Evolutionary conservation across 2,888 invertebrate genomes (phyloP).

Genomic region (Ormyrus thymus): DNA sequence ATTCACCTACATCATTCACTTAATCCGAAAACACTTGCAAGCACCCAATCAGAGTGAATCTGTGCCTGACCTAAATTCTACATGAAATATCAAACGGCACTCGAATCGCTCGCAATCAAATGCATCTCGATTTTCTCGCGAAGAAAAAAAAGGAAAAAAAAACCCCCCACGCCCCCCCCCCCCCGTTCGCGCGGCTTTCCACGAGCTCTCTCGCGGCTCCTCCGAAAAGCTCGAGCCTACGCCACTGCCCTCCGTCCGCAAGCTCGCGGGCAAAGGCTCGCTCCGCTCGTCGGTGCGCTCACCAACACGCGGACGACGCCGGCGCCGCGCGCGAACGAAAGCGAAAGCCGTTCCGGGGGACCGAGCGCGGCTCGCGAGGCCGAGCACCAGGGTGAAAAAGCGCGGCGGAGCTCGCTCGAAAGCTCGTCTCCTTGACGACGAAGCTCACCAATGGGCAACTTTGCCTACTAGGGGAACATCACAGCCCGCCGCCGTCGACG

Average conservation of each 20-base stretch:
- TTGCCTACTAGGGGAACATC: constrained; percentile 63
- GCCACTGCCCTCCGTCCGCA: neutral
- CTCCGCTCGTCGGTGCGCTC: too few species aligned
- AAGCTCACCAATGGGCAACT: constrained; percentile 62
- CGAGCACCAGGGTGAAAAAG: constrained; percentile 34
- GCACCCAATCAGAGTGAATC: too few species aligned
- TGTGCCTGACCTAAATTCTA: too few species aligned
- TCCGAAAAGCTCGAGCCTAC: too few species aligned
- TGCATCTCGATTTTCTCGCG: too few species aligned
- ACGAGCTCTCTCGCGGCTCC: too few species aligned
- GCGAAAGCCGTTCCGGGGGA: constrained; percentile 36
- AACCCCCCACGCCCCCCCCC: too few species aligned
- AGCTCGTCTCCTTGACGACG: constrained; percentile 58
- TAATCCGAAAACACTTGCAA: too few species aligned
- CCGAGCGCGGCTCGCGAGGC: neutral
- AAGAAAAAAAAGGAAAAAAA: too few species aligned
- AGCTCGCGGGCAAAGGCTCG: neutral
- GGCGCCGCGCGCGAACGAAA: constrained; percentile 18
- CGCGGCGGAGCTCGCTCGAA: constrained; percentile 40
- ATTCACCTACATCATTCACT: too few species aligned
- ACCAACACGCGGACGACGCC: neutral
- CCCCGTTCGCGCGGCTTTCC: too few species aligned
- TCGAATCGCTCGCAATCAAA: neutral
- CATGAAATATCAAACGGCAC: too few species aligned
- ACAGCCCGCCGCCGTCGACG: constrained; percentile 38